Conservation (phyloP, 2,113 vertebrate genomes). For the Tetraodon nigroviridis region DNA sequence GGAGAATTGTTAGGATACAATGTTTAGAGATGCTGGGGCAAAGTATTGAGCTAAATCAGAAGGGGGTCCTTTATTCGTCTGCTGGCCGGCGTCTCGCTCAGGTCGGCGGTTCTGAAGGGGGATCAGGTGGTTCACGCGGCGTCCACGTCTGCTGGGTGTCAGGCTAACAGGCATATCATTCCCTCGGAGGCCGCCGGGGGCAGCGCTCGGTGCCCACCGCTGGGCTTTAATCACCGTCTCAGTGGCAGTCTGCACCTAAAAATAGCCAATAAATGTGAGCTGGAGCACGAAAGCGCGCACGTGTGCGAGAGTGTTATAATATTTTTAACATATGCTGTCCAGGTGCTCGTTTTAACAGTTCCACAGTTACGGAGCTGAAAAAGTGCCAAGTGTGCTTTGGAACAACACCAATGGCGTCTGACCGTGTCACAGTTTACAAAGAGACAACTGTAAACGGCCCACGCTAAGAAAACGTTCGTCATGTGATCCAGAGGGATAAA, state of each 20-base stretch:
- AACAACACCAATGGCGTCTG: conserved; percentile 21
- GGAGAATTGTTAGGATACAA: background rate
- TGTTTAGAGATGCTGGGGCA: too few relatives aligned
- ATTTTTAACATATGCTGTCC: conserved; percentile 35
- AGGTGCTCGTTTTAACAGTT: conserved; percentile 48
- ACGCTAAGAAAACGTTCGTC: background rate
- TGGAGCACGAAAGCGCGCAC: background rate
- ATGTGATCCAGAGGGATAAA: too few relatives aligned
- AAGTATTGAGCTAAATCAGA: too few relatives aligned
- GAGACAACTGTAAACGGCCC: conserved; percentile 23
- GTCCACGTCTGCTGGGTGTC: conserved; percentile 55
- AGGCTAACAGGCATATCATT: conserved; percentile 55
- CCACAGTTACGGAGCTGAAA: conserved; percentile 32
- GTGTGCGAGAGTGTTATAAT: conserved; percentile 24
- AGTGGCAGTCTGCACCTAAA: conserved; percentile 38
- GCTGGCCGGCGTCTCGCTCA: conserved; percentile 49
- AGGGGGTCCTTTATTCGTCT: conserved; percentile 46
- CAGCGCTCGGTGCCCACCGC: conserved; percentile 42
- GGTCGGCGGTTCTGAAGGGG: conserved; percentile 54
- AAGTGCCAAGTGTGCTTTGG: conserved; percentile 54
- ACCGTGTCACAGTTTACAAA: conserved; percentile 7
- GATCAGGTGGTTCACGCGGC: conserved; percentile 67
- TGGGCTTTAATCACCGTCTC: conserved; percentile 69
- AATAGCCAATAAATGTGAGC: conserved; percentile 51
- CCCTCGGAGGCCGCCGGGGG: conserved; percentile 40